phyloP scores from a whole-genome alignment of 2,797 vertebrate genomes.

The Urocyon cinereoargenteus region DNA sequence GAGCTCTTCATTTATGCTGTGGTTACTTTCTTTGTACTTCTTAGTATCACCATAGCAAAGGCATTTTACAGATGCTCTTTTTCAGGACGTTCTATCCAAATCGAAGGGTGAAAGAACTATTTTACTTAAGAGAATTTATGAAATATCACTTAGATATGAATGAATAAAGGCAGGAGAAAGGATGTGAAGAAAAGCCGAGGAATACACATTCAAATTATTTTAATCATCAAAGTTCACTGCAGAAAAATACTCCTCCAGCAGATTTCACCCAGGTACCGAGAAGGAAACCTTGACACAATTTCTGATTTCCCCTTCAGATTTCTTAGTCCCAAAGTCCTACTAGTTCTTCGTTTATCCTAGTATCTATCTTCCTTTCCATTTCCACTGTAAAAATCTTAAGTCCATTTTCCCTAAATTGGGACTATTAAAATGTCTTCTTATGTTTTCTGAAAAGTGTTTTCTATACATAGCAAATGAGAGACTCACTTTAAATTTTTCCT shows the following conservation, averaged over 20 bases:
- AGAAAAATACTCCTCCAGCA: not conserved
- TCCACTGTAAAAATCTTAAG: conserved; percentile 21
- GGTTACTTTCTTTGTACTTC: conserved; percentile 11
- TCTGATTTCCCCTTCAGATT: not conserved
- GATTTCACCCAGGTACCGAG: not conserved
- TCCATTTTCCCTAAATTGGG: conserved; percentile 25
- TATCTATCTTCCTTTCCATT: not conserved
- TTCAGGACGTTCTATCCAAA: conserved; percentile 42
- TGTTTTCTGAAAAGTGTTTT: conserved; percentile 31
- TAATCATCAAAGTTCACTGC: not conserved
- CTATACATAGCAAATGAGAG: not conserved
- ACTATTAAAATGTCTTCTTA: conserved; percentile 8
- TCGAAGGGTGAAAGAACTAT: conserved; percentile 1
- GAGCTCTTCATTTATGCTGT: not conserved
- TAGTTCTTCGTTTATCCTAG: not conserved
- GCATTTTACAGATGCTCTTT: conserved; percentile 46
- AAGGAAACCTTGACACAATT: not conserved
- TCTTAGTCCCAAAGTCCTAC: conserved; percentile 1
- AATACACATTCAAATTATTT: conserved; percentile 28
- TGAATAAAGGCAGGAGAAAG: conserved; percentile 14
- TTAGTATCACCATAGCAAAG: conserved; percentile 15
- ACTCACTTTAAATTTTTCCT: conserved; percentile 34
- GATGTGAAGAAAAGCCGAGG: not conserved
- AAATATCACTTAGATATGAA: conserved; percentile 39
- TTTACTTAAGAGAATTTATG: conserved; percentile 45